Evolutionary conservation across 2,888 invertebrate genomes (phyloP).

Genomic region (Drosophila falleni): DNA sequence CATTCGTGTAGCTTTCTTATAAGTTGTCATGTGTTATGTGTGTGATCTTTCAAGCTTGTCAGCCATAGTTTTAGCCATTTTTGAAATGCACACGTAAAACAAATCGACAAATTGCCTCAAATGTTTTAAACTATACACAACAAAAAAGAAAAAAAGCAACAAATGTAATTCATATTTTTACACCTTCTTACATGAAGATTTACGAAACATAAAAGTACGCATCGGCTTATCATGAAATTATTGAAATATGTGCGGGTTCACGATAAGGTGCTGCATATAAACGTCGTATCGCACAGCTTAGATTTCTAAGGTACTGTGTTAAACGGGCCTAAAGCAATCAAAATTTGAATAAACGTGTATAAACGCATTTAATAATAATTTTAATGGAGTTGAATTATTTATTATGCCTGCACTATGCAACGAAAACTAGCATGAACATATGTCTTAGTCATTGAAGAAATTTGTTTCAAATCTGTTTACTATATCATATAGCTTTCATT

Average conservation of each 20-base stretch:
- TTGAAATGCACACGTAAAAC: slow-evolving; percentile 51
- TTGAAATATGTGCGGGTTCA: background rate
- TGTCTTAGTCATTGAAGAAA: background rate
- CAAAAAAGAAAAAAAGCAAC: slow-evolving; percentile 26
- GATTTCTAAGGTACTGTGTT: slow-evolving; percentile 25
- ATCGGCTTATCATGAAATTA: slow-evolving; percentile 1
- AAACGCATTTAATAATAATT: slow-evolving; percentile 52
- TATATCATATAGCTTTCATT: no score
- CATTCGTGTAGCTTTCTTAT: slow-evolving; percentile 47
- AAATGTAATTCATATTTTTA: slow-evolving; percentile 74
- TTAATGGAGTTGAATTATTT: slow-evolving; percentile 6
- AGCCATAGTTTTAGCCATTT: slow-evolving; percentile 73
- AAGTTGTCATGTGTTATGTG: slow-evolving; percentile 50
- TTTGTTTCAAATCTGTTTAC: no score
- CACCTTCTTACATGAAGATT: slow-evolving; percentile 50
- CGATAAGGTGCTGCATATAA: slow-evolving; percentile 13
- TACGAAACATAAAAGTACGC: background rate
- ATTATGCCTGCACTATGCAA: background rate
- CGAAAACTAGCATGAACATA: background rate
- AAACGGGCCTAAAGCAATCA: slow-evolving; percentile 54
- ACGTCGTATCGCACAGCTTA: slow-evolving; percentile 57
- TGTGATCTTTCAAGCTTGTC: slow-evolving; percentile 51
- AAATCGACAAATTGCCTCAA: slow-evolving; percentile 73
- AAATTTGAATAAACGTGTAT: slow-evolving; percentile 57
- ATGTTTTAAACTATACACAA: slow-evolving; percentile 70